phyloP scores from a whole-genome alignment of 2,113 vertebrate species.

The Hippotragus niger region DNA sequence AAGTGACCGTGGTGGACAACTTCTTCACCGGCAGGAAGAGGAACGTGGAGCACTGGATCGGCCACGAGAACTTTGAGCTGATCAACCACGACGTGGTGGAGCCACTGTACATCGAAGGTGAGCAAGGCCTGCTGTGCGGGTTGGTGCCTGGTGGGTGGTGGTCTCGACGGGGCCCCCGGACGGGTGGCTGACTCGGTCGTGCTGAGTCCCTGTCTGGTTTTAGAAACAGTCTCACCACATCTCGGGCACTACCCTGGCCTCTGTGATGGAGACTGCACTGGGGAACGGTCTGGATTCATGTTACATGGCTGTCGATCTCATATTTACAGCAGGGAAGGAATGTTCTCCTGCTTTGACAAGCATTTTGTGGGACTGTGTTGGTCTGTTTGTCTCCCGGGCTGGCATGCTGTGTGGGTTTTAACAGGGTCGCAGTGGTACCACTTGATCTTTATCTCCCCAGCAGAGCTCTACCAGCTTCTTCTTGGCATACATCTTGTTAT shows the following conservation, averaged over 20 bases:
- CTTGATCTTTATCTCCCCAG: not conserved
- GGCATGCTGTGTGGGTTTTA: not conserved
- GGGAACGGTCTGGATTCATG: not conserved
- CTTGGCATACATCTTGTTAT: not conserved
- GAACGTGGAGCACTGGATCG: constrained; percentile 99
- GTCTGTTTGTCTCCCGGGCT: not conserved
- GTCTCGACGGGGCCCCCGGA: not conserved
- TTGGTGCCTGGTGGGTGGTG: rapidly evolving
- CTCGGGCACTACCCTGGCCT: not conserved
- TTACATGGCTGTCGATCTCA: not conserved
- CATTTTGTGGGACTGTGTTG: not conserved
- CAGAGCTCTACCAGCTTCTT: not conserved
- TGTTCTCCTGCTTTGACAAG: not conserved
- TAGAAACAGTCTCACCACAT: not conserved
- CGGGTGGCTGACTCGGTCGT: not conserved
- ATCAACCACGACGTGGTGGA: constrained; percentile 99
- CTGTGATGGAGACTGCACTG: not conserved
- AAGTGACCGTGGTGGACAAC: constrained; percentile 99
- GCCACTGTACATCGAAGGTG: constrained; percentile 98
- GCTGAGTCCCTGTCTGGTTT: not conserved
- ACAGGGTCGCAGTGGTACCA: not conserved
- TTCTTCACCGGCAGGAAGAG: constrained; percentile 99
- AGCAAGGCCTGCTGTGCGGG: constrained; percentile 33
- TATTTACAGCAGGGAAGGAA: not conserved
- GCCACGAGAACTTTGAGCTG: constrained; percentile 99